These are phyloP conservation scores for Ammospiza maritima DNA, from an alignment of 2,797 vertebrate species.

Conservation along the genomic window DNA sequence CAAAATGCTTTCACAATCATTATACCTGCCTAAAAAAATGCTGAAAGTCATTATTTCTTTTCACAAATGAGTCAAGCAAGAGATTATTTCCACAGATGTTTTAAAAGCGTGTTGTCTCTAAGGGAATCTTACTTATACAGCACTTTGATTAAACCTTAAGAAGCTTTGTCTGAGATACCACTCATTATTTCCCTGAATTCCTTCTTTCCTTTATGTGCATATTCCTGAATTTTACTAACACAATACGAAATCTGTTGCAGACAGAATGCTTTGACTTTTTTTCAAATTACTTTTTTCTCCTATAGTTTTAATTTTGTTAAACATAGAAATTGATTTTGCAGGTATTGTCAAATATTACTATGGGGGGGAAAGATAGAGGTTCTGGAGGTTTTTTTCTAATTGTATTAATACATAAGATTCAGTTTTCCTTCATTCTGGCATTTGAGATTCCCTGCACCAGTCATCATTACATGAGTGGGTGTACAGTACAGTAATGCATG, in stretches of 20 bases:
- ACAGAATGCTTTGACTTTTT: not conserved
- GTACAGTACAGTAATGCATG: not conserved
- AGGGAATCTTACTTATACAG: slow-evolving; percentile 12
- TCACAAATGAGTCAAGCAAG: slow-evolving; percentile 19
- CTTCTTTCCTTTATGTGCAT: not conserved
- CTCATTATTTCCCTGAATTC: not conserved
- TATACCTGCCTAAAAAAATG: slow-evolving; percentile 23
- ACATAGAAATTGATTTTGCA: not conserved
- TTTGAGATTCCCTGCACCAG: not conserved
- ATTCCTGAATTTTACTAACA: not conserved
- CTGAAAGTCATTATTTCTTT: slow-evolving; percentile 48
- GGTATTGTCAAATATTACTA: not conserved
- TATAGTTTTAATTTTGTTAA: not conserved
- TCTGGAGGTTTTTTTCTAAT: not conserved
- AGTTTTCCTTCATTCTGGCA: not conserved
- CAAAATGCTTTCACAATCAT: not conserved
- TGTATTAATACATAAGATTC: not conserved
- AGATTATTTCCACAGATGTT: slow-evolving; percentile 33
- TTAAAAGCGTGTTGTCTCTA: slow-evolving; percentile 22
- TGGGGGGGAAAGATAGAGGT: not conserved
- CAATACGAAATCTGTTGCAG: not conserved
- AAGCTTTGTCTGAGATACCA: not conserved
- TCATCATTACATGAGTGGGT: not conserved
- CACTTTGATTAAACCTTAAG: slow-evolving; percentile 42
- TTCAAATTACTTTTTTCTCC: rapidly evolving